Evolutionary conservation across 2,113 vertebrate species (phyloP), one percentile per base, ranked within the genome.

Genomic region (Prionailurus bengalensis): DNA sequence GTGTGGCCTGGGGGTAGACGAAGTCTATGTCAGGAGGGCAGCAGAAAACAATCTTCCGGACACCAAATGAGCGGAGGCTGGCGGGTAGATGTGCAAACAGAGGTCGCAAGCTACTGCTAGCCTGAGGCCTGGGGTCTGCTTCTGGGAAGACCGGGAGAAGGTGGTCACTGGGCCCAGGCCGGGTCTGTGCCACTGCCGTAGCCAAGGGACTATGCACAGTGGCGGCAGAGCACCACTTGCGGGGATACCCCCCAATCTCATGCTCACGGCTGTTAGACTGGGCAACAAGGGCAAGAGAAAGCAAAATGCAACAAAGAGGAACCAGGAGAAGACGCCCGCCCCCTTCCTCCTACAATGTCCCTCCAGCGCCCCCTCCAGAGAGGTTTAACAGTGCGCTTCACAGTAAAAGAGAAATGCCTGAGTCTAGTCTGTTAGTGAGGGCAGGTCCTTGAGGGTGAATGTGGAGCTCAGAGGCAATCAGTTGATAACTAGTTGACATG

Each of bases 251-350:
- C 9, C n/a, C 70, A 23, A 5, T 21, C 70, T 13, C 12, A 39
- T 11, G n/a, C 70, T 73, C 19, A 13, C 13, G 21, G 27, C 11
- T 29, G 63, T 29, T 65, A 65, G 63, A 65, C 12, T 29, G 6
- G 42, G 71, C 71, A 13, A 11, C 21, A 36, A 73, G 71, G 71
- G 11, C 36, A 5, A 73, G 36, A 73, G 21, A 73, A 65, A 65
- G 71, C 71, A 13, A 73, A 39, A 42, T 73, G 36, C 21, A 25
- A 11, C 71, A 10, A 36, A 3, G 21, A 11, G 11, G 36, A 12
- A 13, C 10, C 21, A 3, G 68, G 5, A 5, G 58, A 8, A 61
- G 58, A 21, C 1, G 9, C 19, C n/a, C 7, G 4, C 19, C n/a
- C n/a, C 70, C 17, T 39, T 71, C n/a, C 70, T 71, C n/a, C 70